Conservation (phyloP, 2,888 invertebrate species). For the Eupithecia exiguata region DNA sequence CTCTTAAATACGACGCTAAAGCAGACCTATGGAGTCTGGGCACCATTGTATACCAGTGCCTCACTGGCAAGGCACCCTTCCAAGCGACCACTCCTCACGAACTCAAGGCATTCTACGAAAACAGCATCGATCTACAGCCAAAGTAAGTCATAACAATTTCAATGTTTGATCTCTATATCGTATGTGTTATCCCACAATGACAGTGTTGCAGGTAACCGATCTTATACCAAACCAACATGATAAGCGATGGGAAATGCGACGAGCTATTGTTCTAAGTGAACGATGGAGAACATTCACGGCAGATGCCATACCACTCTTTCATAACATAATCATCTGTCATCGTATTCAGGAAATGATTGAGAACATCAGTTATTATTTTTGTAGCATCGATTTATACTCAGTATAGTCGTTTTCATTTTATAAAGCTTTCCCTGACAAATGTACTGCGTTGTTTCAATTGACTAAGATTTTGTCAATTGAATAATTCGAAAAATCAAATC, state of each 20-base stretch:
- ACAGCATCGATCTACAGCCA: constrained; percentile 94
- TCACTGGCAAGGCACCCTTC: constrained; percentile 99
- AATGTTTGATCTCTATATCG: constrained; percentile 5
- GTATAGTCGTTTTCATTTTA: too few relatives aligned
- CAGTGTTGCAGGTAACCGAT: constrained; percentile 2
- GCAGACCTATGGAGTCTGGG: constrained; percentile 99
- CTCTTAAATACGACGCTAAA: constrained; percentile 98
- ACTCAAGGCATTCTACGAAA: constrained; percentile 98
- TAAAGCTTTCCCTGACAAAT: too few relatives aligned
- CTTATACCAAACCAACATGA: background rate
- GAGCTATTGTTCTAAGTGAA: constrained; percentile 39
- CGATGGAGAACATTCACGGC: background rate
- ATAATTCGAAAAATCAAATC: too few relatives aligned
- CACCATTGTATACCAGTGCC: constrained; percentile 98
- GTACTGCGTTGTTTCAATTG: too few relatives aligned
- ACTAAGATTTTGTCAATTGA: too few relatives aligned
- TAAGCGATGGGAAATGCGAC: background rate
- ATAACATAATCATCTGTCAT: background rate
- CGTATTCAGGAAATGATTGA: background rate
- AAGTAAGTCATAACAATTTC: constrained; percentile 84
- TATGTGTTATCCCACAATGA: background rate
- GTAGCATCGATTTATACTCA: background rate
- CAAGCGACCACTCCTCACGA: constrained; percentile 99
- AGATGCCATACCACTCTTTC: background rate
- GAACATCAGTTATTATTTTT: background rate